Percentiles rank a stretch among this genome's conserved stretches.
Conservation (phyloP, 1,140 invertebrate genomes). For the Heliconius eleuchia region DNA sequence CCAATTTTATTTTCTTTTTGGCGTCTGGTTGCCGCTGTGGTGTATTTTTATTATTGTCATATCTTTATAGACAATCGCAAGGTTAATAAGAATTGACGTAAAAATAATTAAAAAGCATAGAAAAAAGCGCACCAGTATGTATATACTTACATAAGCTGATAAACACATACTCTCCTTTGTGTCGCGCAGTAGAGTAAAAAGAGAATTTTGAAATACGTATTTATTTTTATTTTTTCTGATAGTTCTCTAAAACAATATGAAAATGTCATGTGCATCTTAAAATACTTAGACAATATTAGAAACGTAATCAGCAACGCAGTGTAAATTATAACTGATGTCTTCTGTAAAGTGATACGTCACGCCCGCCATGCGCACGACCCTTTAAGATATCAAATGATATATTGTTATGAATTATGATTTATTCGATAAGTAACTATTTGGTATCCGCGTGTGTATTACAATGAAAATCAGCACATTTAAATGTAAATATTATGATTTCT, state of each 20-base stretch:
- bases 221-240: neutral
- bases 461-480: neutral
- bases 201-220: neutral
- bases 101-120: too few species aligned
- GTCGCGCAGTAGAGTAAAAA: too few species aligned
- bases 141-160: too few species aligned
- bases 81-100: too few species aligned
- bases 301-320: slow-evolving; percentile 32
- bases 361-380: slow-evolving; percentile 44
- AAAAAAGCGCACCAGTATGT: too few species aligned
- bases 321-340: slow-evolving; percentile 64
- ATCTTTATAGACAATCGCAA: too few species aligned
- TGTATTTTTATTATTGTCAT: too few species aligned
- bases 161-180: too few species aligned
- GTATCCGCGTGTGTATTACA: neutral
- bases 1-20: too few species aligned
- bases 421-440: slow-evolving; percentile 38
- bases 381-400: slow-evolving; percentile 68
- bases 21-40: too few species aligned
- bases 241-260: neutral
- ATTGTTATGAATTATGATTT: slow-evolving; percentile 55
- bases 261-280: neutral
- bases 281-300: slow-evolving; percentile 2
- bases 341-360: slow-evolving; percentile 66
- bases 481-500: neutral